These are phyloP conservation scores for Brachionus plicatilis DNA, from an alignment of 1,140 invertebrate genomes.

Conservation along the genomic window DNA sequence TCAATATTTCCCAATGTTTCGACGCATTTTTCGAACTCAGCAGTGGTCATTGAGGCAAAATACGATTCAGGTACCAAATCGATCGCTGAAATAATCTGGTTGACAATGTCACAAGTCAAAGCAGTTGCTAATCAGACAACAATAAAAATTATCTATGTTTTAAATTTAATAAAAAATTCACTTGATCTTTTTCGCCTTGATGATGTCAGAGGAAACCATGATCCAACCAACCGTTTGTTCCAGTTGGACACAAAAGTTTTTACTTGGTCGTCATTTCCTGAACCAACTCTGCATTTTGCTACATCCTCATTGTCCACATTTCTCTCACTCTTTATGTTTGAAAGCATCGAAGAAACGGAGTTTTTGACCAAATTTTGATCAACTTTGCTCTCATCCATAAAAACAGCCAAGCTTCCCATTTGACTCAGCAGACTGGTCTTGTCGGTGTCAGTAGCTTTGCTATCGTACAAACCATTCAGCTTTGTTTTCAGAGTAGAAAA, in stretches of 20 bases:
- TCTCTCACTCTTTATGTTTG: background rate
- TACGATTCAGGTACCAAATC: background rate
- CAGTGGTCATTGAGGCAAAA: background rate
- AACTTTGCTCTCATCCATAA: background rate
- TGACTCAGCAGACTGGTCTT: background rate
- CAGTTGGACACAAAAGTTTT: background rate
- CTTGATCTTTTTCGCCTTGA: background rate
- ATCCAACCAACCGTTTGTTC: background rate
- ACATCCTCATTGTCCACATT: background rate
- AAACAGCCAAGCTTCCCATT: background rate
- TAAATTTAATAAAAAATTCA: background rate
- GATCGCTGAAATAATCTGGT: background rate
- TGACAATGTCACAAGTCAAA: background rate
- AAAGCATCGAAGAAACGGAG: background rate
- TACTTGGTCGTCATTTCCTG: background rate
- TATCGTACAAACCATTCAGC: background rate
- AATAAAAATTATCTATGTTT: background rate
- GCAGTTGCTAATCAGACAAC: background rate
- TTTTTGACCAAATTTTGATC: background rate
- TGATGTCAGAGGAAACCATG: background rate
- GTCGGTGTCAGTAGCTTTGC: background rate
- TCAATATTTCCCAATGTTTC: background rate
- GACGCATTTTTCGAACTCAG: background rate
- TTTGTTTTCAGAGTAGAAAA: background rate
- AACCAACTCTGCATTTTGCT: background rate